A percentile compares a stretch with the other conserved stretches of the same genome.
Conservation (phyloP, 2,797 vertebrate genomes). For the Botia almorhae region DNA sequence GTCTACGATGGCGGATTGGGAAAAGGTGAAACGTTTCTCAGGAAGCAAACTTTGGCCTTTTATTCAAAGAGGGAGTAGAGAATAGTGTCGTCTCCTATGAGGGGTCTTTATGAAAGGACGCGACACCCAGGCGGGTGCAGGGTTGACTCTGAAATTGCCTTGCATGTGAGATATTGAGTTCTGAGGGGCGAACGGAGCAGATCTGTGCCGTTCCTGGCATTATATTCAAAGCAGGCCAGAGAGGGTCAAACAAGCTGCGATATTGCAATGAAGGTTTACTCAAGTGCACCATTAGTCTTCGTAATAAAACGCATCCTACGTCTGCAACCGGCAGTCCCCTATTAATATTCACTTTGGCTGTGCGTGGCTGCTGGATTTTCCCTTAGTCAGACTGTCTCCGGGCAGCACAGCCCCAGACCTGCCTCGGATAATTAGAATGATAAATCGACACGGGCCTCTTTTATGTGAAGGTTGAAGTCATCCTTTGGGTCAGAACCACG, state of each 20-base stretch:
- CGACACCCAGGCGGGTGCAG: constrained; percentile 36
- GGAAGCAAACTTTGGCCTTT: constrained; percentile 14
- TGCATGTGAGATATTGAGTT: constrained; percentile 67
- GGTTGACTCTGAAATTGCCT: constrained; percentile 61
- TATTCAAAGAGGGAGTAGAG: constrained; percentile 5
- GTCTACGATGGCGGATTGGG: neutral
- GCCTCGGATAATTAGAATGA: constrained; percentile 77
- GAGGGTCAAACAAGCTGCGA: constrained; percentile 72
- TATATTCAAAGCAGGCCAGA: constrained; percentile 70
- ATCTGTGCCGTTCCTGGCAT: constrained; percentile 63
- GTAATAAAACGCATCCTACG: constrained; percentile 72
- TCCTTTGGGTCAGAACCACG: constrained; percentile 52
- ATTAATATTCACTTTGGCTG: constrained; percentile 74
- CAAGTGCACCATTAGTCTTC: constrained; percentile 72
- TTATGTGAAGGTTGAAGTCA: constrained; percentile 53
- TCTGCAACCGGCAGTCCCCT: constrained; percentile 54
- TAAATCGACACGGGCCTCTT: constrained; percentile 69
- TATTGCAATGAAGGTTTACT: constrained; percentile 73
- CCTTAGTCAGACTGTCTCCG: constrained; percentile 72
- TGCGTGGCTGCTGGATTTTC: constrained; percentile 63
- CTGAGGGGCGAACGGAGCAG: constrained; percentile 57
- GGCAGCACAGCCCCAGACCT: constrained; percentile 69
- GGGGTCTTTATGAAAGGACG: constrained; percentile 34
- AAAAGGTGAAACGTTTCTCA: constrained; percentile 29
- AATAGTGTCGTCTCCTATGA: neutral